Evolutionary conservation across 1,140 invertebrate genomes (phyloP).

Genomic region (Tetranychus cinnabarinus): DNA sequence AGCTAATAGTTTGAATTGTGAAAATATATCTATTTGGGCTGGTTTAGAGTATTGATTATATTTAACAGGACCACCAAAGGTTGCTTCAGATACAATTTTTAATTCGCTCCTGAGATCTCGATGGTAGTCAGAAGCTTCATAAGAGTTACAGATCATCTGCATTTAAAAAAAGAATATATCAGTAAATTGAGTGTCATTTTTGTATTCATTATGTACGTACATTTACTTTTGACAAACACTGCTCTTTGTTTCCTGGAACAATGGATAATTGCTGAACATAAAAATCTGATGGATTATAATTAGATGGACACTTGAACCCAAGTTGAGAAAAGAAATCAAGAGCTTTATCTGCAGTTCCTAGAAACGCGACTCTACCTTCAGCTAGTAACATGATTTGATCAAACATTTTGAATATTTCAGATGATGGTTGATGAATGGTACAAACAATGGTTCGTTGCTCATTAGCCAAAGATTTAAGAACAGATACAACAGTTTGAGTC

Average conservation of each 20-base stretch:
- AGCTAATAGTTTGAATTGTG: neutral
- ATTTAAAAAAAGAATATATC: neutral
- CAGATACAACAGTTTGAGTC: conserved; percentile 44
- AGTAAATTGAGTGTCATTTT: neutral
- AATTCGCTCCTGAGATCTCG: neutral
- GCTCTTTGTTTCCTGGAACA: conserved; percentile 49
- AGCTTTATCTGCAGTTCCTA: conserved; percentile 44
- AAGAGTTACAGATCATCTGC: neutral
- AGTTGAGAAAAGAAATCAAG: conserved; percentile 47
- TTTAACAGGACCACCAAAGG: neutral
- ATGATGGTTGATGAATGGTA: conserved; percentile 63
- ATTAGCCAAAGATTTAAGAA: conserved; percentile 44
- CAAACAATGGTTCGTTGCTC: conserved; percentile 50
- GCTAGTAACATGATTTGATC: conserved; percentile 48
- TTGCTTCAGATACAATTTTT: too few species aligned
- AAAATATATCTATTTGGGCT: neutral
- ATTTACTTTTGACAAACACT: conserved; percentile 21
- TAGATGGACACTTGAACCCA: conserved; percentile 28
- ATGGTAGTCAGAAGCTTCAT: neutral
- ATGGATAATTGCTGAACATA: conserved; percentile 57
- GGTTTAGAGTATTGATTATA: neutral
- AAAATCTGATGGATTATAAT: conserved; percentile 6
- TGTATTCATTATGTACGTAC: conserved; percentile 18
- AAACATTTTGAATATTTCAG: conserved; percentile 66
- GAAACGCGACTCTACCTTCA: conserved; percentile 52